Evolutionary conservation across 2,888 invertebrate genomes (phyloP).

Genomic region (Atrina japonica): DNA sequence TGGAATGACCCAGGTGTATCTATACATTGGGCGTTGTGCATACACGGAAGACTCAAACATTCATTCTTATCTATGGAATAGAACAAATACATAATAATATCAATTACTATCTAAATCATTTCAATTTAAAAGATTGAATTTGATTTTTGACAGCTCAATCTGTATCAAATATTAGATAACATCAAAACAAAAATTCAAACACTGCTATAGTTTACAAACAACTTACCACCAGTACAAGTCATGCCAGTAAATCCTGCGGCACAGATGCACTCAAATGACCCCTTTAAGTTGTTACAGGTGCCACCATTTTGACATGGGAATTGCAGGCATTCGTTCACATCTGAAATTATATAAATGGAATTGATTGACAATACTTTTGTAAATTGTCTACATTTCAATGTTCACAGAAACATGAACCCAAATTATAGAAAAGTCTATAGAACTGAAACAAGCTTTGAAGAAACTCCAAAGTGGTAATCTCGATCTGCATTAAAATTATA

Average conservation of each 20-base stretch:
- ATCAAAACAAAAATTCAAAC: not conserved
- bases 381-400: too few relatives aligned
- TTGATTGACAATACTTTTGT: too few relatives aligned
- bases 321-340: constrained; percentile 51
- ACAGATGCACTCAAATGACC: constrained; percentile 85
- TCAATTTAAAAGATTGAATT: not conserved
- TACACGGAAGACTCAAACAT: constrained; percentile 94
- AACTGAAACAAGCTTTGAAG: too few relatives aligned
- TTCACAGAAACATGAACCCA: too few relatives aligned
- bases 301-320: constrained; percentile 32
- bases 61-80: constrained; percentile 87
- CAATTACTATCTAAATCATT: not conserved
- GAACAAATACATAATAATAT: not conserved
- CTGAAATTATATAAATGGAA: constrained; percentile 40
- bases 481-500: too few relatives aligned
- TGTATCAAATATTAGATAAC: too few relatives aligned
- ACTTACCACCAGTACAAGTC: constrained; percentile 26
- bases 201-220: not conserved
- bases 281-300: constrained; percentile 86
- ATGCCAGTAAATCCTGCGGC: constrained; percentile 48
- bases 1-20: constrained; percentile 83
- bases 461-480: too few relatives aligned
- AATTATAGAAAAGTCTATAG: too few relatives aligned
- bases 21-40: constrained; percentile 96
- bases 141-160: too few relatives aligned